Evolutionary conservation across 2,888 invertebrate genomes (phyloP).

Genomic region (Thereva unica): DNA sequence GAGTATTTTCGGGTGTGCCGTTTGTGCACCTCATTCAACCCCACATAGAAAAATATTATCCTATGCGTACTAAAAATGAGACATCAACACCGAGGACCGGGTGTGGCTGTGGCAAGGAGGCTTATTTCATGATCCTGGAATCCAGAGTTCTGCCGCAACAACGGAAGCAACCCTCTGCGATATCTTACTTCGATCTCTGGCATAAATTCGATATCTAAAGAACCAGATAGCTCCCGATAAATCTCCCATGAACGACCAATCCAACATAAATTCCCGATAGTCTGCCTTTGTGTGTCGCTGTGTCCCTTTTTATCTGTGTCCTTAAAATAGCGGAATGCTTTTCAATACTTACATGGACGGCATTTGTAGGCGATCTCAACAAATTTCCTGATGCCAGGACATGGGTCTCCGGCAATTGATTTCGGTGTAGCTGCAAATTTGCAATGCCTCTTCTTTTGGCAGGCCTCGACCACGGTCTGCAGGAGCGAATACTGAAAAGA

Average conservation of each 20-base stretch:
- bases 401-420: conserved; percentile 88
- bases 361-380: conserved; percentile 97
- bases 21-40: conserved; percentile 20
- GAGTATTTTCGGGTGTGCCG: neutral
- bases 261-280: conserved; percentile 26
- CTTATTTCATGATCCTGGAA: neutral
- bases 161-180: neutral
- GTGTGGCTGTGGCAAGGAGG: conserved; percentile 4
- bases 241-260: conserved; percentile 25
- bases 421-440: conserved; percentile 87
- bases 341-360: conserved; percentile 83
- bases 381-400: conserved; percentile 88
- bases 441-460: conserved; percentile 91
- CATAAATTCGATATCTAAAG: conserved; percentile 32
- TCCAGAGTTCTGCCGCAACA: conserved; percentile 1
- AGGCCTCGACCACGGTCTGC: conserved; percentile 92
- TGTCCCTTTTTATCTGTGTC: conserved; percentile 5
- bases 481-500: conserved; percentile 78
- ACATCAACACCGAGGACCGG: conserved; percentile 8
- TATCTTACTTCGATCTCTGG: conserved; percentile 19
- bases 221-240: conserved; percentile 20
- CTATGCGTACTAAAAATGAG: conserved; percentile 20
- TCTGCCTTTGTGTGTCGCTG: neutral
- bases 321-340: conserved; percentile 25
- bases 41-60: conserved; percentile 31